A percentile compares a stretch with the other conserved stretches of the same genome.
Conservation (phyloP, 2,797 vertebrate species). For the Rhincodon typus region DNA sequence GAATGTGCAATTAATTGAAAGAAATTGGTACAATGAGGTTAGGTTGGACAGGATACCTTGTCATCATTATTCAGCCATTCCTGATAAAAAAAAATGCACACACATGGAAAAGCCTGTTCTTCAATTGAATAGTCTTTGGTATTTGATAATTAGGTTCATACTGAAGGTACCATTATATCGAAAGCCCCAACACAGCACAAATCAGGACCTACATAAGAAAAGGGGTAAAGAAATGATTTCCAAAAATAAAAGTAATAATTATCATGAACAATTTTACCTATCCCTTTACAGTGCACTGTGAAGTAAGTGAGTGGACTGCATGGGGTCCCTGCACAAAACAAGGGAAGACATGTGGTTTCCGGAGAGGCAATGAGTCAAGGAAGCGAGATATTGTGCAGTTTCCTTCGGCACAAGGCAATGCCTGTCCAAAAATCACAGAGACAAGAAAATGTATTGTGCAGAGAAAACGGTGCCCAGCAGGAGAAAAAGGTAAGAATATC, state of each 20-base stretch:
- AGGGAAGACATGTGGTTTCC: conserved; percentile 87
- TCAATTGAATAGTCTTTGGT: neutral
- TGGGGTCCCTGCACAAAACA: conserved; percentile 84
- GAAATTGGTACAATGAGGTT: neutral
- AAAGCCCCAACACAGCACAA: neutral
- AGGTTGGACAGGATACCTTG: neutral
- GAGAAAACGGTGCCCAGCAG: conserved; percentile 76
- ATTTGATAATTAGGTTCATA: neutral
- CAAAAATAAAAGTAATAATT: neutral
- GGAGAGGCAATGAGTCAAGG: conserved; percentile 81
- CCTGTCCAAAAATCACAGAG: conserved; percentile 76
- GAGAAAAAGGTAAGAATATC: conserved; percentile 61
- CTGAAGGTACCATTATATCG: neutral
- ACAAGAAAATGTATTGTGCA: conserved; percentile 82
- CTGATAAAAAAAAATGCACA: neutral
- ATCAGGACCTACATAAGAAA: neutral
- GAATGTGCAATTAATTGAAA: neutral
- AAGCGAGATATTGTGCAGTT: conserved; percentile 74
- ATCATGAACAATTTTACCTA: conserved; percentile 34
- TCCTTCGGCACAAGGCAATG: conserved; percentile 71
- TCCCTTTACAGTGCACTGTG: conserved; percentile 80
- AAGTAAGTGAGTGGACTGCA: conserved; percentile 80
- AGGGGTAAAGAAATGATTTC: neutral
- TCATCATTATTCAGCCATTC: neutral
- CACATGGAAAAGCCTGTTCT: neutral